A percentile compares a stretch with the other conserved stretches of the same genome.
These are phyloP conservation scores for Isoperla grammatica DNA, from an alignment of 2,888 invertebrate genomes.

Conservation along the genomic window DNA sequence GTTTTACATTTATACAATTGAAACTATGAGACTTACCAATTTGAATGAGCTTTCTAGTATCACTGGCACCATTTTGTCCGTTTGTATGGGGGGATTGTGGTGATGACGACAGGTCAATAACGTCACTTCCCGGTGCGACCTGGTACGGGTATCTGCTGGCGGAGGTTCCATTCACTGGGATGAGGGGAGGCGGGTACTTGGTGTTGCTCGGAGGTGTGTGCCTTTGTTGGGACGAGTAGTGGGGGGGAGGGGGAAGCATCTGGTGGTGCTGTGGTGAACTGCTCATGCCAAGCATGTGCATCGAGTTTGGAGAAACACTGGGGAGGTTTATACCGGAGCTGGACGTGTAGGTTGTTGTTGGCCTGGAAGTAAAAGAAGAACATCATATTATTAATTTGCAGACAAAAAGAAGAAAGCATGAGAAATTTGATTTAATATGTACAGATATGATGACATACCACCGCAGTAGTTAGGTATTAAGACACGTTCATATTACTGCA, in stretches of 20 bases:
- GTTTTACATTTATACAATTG: no score
- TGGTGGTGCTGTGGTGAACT: conserved; percentile 25
- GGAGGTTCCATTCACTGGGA: conserved; percentile 46
- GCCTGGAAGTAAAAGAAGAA: conserved; percentile 42
- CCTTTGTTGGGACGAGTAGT: conserved; percentile 22
- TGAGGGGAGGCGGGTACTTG: conserved; percentile 50
- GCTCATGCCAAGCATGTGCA: conserved; percentile 25
- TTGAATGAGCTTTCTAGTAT: conserved; percentile 54
- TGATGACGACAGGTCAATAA: conserved; percentile 50
- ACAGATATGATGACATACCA: not conserved
- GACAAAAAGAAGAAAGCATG: conserved; percentile 3
- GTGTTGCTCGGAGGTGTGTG: conserved; percentile 24
- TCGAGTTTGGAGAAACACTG: conserved; percentile 24
- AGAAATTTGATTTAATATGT: not conserved
- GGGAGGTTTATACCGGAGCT: conserved; percentile 22
- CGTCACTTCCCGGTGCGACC: conserved; percentile 41
- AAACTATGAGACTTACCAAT: no score
- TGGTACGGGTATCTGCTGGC: not conserved
- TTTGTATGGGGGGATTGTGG: conserved; percentile 42
- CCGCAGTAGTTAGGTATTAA: not conserved
- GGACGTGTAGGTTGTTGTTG: conserved; percentile 41
- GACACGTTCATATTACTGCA: no score
- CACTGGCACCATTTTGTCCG: conserved; percentile 23
- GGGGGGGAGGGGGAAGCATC: conserved; percentile 29
- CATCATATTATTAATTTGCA: no score